These are phyloP conservation scores for Lampropteryx suffumata DNA, from an alignment of 2,888 invertebrate species.

Conservation along the genomic window DNA sequence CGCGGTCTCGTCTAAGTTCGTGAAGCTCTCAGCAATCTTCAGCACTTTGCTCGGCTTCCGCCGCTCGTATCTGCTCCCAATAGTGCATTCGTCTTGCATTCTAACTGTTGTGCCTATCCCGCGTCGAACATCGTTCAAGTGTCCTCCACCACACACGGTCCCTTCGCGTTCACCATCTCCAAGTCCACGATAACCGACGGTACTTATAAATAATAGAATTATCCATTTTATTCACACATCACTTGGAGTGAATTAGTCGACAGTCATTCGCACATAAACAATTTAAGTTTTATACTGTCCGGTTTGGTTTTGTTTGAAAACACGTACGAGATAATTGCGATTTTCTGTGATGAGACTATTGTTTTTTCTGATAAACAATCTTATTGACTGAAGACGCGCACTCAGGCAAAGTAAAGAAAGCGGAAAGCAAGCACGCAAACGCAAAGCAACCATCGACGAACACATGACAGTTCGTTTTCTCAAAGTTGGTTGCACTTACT, in stretches of 20 bases:
- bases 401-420: conserved; percentile 74
- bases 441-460: conserved; percentile 58
- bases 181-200: conserved; percentile 54
- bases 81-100: conserved; percentile 77
- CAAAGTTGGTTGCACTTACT: conserved; percentile 53
- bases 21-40: conserved; percentile 81
- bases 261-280: conserved; percentile 78
- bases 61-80: conserved; percentile 72
- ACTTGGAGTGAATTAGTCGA: conserved; percentile 62
- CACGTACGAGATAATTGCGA: conserved; percentile 48
- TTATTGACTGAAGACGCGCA: conserved; percentile 72
- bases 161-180: conserved; percentile 55
- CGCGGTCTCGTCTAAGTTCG: conserved; percentile 77
- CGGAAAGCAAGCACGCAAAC: conserved; percentile 67
- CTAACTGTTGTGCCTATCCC: conserved; percentile 73
- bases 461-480: conserved; percentile 64
- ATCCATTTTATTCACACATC: conserved; percentile 68
- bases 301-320: conserved; percentile 37
- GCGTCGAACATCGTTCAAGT: conserved; percentile 77
- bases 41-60: conserved; percentile 78
- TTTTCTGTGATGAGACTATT: conserved; percentile 56
- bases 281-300: conserved; percentile 37
- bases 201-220: conserved; percentile 69
- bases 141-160: conserved; percentile 57
- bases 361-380: conserved; percentile 61